Percentiles rank a stretch among this genome's conserved stretches.
phyloP scores from a whole-genome alignment of 2,113 vertebrate genomes.

The Lepus americanus region DNA sequence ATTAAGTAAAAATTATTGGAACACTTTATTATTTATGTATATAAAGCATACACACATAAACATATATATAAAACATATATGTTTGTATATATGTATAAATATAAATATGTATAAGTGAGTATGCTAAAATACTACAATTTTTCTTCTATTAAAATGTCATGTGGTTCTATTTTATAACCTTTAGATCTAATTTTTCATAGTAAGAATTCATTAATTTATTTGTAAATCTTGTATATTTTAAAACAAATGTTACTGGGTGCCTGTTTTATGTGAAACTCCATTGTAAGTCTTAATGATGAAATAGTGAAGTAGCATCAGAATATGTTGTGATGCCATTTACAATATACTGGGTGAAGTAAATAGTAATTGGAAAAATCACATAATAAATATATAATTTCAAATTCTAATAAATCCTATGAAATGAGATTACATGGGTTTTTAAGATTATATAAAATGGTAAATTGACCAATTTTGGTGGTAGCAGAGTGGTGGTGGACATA shows the following conservation, averaged over 20 bases:
- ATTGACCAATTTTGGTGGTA: neutral
- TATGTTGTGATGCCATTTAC: neutral
- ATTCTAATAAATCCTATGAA: neutral
- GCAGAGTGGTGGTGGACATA: neutral
- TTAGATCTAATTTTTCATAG: neutral
- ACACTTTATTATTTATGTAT: neutral
- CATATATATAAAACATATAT: too few relatives aligned
- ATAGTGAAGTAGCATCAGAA: neutral
- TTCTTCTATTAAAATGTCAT: conserved; percentile 10
- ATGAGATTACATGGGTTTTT: neutral
- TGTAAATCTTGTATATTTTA: neutral
- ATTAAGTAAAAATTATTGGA: neutral
- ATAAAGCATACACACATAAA: neutral
- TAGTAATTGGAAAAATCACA: conserved; percentile 7
- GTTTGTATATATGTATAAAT: too few relatives aligned
- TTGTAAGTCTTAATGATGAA: neutral
- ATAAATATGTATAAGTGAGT: neutral
- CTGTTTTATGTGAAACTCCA: neutral
- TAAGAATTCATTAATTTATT: neutral
- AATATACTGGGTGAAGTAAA: neutral
- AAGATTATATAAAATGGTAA: neutral
- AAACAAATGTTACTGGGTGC: neutral
- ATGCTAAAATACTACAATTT: neutral
- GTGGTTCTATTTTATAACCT: neutral
- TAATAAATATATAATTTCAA: neutral